Conservation (phyloP, 2,888 invertebrate genomes). For the Andrena praecox region DNA sequence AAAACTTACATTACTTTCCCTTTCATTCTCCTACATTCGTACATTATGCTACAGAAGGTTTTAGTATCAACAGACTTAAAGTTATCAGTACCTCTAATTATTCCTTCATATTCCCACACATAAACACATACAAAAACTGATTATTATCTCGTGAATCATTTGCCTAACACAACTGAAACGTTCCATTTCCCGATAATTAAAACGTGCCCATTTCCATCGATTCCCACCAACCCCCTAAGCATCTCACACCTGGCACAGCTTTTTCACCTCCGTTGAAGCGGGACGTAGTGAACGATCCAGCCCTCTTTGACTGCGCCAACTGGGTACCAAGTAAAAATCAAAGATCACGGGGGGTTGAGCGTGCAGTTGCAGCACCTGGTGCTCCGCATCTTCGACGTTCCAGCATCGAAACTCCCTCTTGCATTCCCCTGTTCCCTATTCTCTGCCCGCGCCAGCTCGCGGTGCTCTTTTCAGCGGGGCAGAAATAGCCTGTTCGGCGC, state of each 20-base stretch:
- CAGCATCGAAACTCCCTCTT: constrained; percentile 47
- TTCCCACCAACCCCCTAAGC: background rate
- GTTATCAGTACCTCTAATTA: too few relatives aligned
- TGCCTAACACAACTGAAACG: background rate
- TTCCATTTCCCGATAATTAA: background rate
- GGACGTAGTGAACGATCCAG: constrained; percentile 30
- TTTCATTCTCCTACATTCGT: too few relatives aligned
- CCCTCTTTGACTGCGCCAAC: constrained; percentile 19
- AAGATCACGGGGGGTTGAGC: constrained; percentile 43
- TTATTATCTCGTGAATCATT: background rate
- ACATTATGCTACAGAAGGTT: too few relatives aligned
- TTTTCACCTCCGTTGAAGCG: constrained; percentile 6
- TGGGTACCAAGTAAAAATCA: constrained; percentile 55
- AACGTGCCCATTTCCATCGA: constrained; percentile 2
- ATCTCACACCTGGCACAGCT: background rate
- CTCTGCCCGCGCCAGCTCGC: constrained; percentile 21
- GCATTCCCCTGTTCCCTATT: constrained; percentile 50
- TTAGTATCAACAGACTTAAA: too few relatives aligned
- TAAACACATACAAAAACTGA: background rate
- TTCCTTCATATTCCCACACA: too few relatives aligned
- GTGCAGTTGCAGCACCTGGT: constrained; percentile 73
- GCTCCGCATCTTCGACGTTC: constrained; percentile 72
- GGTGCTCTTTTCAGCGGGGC: constrained; percentile 62
- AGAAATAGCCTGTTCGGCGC: constrained; percentile 64
- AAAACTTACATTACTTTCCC: too few relatives aligned